Base-by-base conservation (phyloP, 1,140 invertebrate genomes). In the Cyclargus thomasi region DNA sequence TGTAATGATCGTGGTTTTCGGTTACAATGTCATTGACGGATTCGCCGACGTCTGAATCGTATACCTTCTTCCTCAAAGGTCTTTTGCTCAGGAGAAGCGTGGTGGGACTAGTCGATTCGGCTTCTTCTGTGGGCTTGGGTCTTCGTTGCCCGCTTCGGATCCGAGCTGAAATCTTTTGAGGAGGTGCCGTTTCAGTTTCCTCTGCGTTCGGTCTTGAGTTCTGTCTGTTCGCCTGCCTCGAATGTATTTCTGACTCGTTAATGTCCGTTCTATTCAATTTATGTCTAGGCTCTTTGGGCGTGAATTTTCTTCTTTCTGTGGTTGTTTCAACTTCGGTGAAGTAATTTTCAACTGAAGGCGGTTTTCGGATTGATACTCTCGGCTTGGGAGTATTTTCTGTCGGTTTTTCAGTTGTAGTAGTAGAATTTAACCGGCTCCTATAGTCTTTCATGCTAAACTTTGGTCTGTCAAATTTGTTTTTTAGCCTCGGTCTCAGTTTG, bases 391-490 rank as follows among this genome's bases (percentile, higher is more conserved):
- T 75, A 64, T 79, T 78, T 69, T 92, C 86, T 4, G 72, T 70
- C 4, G 89, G 70, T 71, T 89, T 90, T 68, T 91, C 85, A 36
- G 92, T 90, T 14, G 92, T 91, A 17, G 92, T 92, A 10, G 92
- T 91, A 4, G 90, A 91, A 77, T 85, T 92, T 16, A 91, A 69
- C 64, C 91, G 75, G 65, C 78, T 91, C 75, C 92, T 90, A 64
- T 93, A 93, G 75, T 93, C 92, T 82, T 93, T 93, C 6, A 93
- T 91, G 72, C 92, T 93, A 72, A 93, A 93, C 78, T 90, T 83
- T 7, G 92, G 92, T 63, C 92, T 75, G 36, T 91, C 91, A 35
- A 81, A 86, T 77, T 91, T 91, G 62, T 83, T 89, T 55, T 83
- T 85, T 6, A 83, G 66, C 73, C 85, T 82, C 6, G 85, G 81